Evolutionary conservation across 2,797 vertebrate species (phyloP), one percentile per base, ranked within the genome.

Genomic region (Enteromius fasciolatus): DNA sequence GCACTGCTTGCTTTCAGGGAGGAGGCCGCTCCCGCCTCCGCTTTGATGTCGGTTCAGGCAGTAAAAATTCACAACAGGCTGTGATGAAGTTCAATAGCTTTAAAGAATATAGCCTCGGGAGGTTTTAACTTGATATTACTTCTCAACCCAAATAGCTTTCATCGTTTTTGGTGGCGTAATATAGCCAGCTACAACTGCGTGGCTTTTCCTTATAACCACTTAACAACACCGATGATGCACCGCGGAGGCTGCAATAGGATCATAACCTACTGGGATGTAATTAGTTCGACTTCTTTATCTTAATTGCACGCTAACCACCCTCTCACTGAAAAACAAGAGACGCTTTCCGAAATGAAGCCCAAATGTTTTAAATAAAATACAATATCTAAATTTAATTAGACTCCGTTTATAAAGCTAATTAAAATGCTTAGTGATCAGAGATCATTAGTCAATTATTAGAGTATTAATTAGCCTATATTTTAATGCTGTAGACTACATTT

Each of bases 21-120:
- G 79, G 85, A 77, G 82, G 70, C 61, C n/a, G 48, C 68, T 70
- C 78, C 70, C 41, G 46, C 20, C 52, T 48, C 70, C 57, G 18
- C 87, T 86, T 88, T 90, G 73, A 89, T 82, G 73, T 87, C n/a
- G 63, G 82, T 75, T 80, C 31, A 46, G 44, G 83, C 70, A 83
- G 69, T 86, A 84, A 86, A 87, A 79, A 74, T 31, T 70, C 80
- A 83, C 82, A 75, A 83, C 82, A 84, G 41, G 82, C 78, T 68
- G 57, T 54, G 76, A 82, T 82, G 66, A 84, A 84, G 79, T 78
- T 83, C 39, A 67, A 81, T 61, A 48, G 54, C 68, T 83, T 84
- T 85, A 80, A 84, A 76, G 66, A 73, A 76, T 75, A 64, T 81
- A 33, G 72, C 66, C 59, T 64, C 25, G 46, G 67, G 67, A 76